These are phyloP conservation scores for Diloba caeruleocephala DNA, from an alignment of 2,888 invertebrate genomes.

Conservation along the genomic window DNA sequence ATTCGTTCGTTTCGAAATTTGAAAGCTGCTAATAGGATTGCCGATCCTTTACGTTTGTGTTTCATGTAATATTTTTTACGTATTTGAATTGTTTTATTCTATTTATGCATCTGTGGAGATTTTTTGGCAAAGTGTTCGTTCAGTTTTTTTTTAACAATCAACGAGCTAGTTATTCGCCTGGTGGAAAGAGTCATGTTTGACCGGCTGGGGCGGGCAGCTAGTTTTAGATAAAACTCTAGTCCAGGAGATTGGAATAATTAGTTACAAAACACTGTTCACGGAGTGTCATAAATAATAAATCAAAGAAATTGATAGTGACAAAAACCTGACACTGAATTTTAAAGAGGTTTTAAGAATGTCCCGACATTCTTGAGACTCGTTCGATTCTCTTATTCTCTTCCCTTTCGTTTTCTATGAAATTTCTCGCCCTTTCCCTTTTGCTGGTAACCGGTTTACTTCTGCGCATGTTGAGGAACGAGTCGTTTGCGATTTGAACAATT, in stretches of 20 bases:
- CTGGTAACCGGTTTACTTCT: constrained; percentile 54
- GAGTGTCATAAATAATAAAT: too few species aligned
- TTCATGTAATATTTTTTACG: background rate
- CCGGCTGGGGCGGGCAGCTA: too few species aligned
- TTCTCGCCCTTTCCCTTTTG: constrained; percentile 65
- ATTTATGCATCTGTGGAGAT: too few species aligned
- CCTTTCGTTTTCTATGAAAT: constrained; percentile 65
- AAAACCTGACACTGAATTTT: constrained; percentile 24
- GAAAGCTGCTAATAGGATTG: constrained; percentile 34
- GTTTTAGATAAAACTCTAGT: too few species aligned
- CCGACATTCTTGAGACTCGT: too few species aligned
- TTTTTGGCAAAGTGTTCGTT: too few species aligned
- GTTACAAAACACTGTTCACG: too few species aligned
- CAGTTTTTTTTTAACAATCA: too few species aligned
- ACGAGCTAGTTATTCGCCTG: too few species aligned
- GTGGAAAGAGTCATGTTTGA: too few species aligned
- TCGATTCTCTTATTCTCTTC: constrained; percentile 45
- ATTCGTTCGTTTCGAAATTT: constrained; percentile 53
- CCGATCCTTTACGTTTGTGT: constrained; percentile 9
- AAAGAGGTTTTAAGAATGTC: constrained; percentile 37
- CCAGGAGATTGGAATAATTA: too few species aligned
- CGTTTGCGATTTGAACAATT: constrained; percentile 16
- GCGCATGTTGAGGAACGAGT: constrained; percentile 29
- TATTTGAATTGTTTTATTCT: too few species aligned
- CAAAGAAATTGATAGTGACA: background rate